Conservation (phyloP, 2,797 vertebrate genomes). For the Leptoclinus maculatus region DNA sequence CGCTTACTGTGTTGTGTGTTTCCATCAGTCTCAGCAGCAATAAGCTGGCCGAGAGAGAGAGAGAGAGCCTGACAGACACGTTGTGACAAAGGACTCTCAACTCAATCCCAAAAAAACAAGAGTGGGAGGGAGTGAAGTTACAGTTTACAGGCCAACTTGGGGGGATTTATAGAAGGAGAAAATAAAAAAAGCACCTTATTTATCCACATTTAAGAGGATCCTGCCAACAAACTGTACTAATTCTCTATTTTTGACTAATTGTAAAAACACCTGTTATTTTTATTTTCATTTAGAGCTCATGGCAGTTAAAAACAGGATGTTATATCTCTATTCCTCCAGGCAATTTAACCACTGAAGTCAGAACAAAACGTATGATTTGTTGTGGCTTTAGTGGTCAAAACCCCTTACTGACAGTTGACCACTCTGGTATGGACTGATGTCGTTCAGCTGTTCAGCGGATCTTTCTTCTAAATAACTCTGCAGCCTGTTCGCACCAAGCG, state of each 20-base stretch:
- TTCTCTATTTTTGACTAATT: constrained; percentile 29
- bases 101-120: background rate
- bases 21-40: constrained; percentile 18
- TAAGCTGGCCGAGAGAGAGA: background rate
- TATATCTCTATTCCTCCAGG: constrained; percentile 25
- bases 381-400: constrained; percentile 32
- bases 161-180: background rate
- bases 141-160: constrained; percentile 14
- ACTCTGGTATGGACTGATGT: constrained; percentile 8
- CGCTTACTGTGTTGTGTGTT: constrained; percentile 20
- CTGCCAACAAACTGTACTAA: constrained; percentile 32
- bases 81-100: constrained; percentile 20
- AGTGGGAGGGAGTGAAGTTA: constrained; percentile 11
- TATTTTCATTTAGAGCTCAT: constrained; percentile 8
- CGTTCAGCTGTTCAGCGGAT: background rate
- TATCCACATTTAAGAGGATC: constrained; percentile 23
- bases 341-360: background rate
- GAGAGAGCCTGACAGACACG: constrained; percentile 6
- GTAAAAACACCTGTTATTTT: background rate
- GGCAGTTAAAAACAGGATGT: constrained; percentile 9
- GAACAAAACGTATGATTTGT: constrained; percentile 7
- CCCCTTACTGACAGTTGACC: background rate
- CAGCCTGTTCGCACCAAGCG: constrained; percentile 1
- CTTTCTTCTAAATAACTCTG: background rate
- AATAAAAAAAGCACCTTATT: constrained; percentile 27